phyloP scores from a whole-genome alignment of 2,888 invertebrate genomes.

The Cheilosia scutellata region DNA sequence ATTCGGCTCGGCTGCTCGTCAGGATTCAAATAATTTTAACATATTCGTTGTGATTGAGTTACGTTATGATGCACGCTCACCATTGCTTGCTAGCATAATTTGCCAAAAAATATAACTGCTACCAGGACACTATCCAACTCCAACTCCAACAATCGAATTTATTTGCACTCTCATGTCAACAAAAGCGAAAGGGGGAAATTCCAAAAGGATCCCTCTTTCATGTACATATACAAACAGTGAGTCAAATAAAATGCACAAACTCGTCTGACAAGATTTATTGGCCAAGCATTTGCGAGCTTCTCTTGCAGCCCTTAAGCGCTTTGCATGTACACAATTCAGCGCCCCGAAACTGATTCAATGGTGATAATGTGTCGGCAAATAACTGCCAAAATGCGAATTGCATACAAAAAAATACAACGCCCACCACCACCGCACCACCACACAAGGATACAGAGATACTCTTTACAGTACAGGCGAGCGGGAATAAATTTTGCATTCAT shows the following conservation, averaged over 20 bases:
- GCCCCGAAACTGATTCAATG: constrained; percentile 72
- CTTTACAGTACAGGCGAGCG: constrained; percentile 41
- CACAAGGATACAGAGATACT: constrained; percentile 26
- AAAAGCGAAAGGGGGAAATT: background rate
- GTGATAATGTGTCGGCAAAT: constrained; percentile 76
- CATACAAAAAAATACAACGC: constrained; percentile 56
- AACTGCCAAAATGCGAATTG: constrained; percentile 75
- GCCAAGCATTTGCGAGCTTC: constrained; percentile 45
- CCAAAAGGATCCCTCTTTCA: constrained; percentile 14
- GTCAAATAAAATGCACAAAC: constrained; percentile 65
- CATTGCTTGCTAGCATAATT: constrained; percentile 2
- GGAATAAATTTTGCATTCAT: constrained; percentile 74
- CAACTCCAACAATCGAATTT: constrained; percentile 21
- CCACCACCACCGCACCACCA: background rate
- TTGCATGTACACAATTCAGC: constrained; percentile 65
- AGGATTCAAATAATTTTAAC: background rate
- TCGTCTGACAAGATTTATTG: constrained; percentile 70
- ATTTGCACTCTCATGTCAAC: constrained; percentile 43
- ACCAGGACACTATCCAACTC: background rate
- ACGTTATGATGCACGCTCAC: background rate
- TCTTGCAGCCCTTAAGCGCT: constrained; percentile 62
- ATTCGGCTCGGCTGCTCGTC: background rate
- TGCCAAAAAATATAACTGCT: constrained; percentile 5
- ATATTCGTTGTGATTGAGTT: background rate
- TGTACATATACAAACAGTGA: constrained; percentile 45